These are phyloP conservation scores for Watsonalla binaria DNA, from an alignment of 2,888 invertebrate species.

Conservation along the genomic window DNA sequence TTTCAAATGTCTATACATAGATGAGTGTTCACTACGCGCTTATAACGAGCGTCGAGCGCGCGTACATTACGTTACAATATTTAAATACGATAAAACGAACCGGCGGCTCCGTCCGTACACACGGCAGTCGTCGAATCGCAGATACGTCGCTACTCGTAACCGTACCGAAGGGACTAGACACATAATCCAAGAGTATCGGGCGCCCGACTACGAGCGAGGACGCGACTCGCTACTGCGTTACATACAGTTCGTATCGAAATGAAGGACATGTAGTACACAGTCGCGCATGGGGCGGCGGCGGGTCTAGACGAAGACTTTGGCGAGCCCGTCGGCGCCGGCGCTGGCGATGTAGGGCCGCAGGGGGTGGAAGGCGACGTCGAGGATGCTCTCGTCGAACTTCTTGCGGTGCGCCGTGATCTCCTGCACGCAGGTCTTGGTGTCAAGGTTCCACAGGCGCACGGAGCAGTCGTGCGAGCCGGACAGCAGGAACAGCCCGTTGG, in stretches of 20 bases:
- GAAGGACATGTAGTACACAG: constrained; percentile 47
- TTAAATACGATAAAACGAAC: constrained; percentile 56
- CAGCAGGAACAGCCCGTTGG: constrained; percentile 97
- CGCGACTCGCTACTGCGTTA: constrained; percentile 40
- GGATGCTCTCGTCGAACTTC: constrained; percentile 99
- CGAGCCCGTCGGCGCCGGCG: constrained; percentile 98
- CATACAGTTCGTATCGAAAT: constrained; percentile 46
- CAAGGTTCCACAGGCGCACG: constrained; percentile 98
- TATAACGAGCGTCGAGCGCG: constrained; percentile 56
- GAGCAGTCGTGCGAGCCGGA: constrained; percentile 99
- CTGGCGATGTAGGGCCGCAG: constrained; percentile 98
- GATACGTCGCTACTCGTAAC: constrained; percentile 31
- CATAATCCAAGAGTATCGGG: constrained; percentile 31
- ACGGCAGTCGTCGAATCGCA: constrained; percentile 32
- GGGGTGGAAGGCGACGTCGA: constrained; percentile 99
- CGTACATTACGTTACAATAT: constrained; percentile 55
- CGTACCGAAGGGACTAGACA: constrained; percentile 48
- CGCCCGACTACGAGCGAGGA: constrained; percentile 29
- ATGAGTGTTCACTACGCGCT: constrained; percentile 71
- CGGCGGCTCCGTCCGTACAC: constrained; percentile 32
- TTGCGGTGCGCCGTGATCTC: constrained; percentile 99
- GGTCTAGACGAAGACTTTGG: constrained; percentile 96
- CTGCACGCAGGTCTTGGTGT: constrained; percentile 99
- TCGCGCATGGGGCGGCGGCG: constrained; percentile 18
- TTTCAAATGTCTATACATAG: constrained; percentile 77